Conservation (phyloP, 2,113 vertebrate genomes). For the Cygnus buccinator region DNA sequence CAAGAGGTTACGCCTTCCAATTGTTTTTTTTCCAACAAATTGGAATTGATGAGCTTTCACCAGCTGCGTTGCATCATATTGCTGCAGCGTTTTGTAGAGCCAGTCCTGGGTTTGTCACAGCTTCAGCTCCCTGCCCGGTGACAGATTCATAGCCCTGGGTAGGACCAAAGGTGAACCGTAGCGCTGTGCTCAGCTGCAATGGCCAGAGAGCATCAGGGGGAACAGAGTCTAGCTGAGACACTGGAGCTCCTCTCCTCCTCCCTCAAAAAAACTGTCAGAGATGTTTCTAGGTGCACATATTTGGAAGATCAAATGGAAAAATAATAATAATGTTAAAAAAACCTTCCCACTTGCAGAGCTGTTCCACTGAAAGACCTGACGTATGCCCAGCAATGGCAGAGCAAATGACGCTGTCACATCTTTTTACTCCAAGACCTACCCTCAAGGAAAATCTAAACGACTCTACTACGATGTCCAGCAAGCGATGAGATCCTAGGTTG, state of each 20-base stretch:
- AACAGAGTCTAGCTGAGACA: not conserved
- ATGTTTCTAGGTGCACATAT: not conserved
- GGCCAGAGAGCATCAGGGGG: not conserved
- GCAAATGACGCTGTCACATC: rapidly evolving
- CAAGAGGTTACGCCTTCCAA: not conserved
- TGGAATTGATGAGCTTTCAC: not conserved
- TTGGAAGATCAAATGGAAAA: not conserved
- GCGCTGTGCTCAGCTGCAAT: not conserved
- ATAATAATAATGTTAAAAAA: too few relatives aligned
- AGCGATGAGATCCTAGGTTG: not conserved
- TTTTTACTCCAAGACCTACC: not conserved
- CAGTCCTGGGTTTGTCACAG: not conserved
- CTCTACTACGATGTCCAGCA: not conserved
- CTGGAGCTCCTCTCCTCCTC: not conserved
- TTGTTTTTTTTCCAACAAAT: not conserved
- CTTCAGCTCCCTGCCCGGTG: not conserved
- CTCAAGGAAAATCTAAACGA: not conserved
- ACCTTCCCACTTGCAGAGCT: not conserved
- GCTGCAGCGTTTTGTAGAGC: not conserved
- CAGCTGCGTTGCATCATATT: not conserved
- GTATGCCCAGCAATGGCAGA: not conserved
- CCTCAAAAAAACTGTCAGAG: rapidly evolving
- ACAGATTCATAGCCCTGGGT: not conserved
- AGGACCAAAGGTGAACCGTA: not conserved
- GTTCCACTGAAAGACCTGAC: not conserved